Percentiles rank a stretch among this genome's conserved stretches.
These are phyloP conservation scores for Bombylius major DNA, from an alignment of 2,888 invertebrate species.

Conservation along the genomic window DNA sequence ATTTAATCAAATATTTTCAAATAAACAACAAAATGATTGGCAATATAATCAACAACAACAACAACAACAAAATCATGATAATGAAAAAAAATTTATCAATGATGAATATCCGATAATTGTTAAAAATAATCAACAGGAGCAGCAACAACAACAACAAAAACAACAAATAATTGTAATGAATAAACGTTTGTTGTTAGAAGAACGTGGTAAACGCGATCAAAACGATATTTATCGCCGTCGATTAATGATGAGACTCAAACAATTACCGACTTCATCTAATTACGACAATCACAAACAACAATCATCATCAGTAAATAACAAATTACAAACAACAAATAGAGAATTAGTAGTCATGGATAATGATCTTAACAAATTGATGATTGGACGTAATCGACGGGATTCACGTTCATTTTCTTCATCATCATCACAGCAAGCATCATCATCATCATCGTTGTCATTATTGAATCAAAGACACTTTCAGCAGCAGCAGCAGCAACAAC, in stretches of 20 bases:
- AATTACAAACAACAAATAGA: constrained; percentile 1
- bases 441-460: constrained; percentile 10
- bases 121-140: no score
- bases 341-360: constrained; percentile 1
- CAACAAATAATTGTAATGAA: background rate
- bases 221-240: constrained; percentile 9
- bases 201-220: constrained; percentile 6
- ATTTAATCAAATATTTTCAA: background rate
- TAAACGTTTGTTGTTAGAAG: constrained; percentile 3
- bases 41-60: no score
- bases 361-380: constrained; percentile 10
- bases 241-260: constrained; percentile 8
- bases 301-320: background rate
- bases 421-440: constrained; percentile 13
- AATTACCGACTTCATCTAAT: constrained; percentile 4
- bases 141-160: background rate
- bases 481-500: constrained; percentile 19
- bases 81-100: background rate
- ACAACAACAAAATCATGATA: background rate
- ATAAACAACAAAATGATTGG: background rate
- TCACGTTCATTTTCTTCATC: constrained; percentile 11
- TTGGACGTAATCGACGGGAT: constrained; percentile 10
- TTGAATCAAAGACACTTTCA: constrained; percentile 5
- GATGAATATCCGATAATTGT: background rate
- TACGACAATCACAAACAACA: background rate